Evolutionary conservation across 2,113 vertebrate species (phyloP), one percentile per base, ranked within the genome.

Genomic region (Spermophilus dauricus): DNA sequence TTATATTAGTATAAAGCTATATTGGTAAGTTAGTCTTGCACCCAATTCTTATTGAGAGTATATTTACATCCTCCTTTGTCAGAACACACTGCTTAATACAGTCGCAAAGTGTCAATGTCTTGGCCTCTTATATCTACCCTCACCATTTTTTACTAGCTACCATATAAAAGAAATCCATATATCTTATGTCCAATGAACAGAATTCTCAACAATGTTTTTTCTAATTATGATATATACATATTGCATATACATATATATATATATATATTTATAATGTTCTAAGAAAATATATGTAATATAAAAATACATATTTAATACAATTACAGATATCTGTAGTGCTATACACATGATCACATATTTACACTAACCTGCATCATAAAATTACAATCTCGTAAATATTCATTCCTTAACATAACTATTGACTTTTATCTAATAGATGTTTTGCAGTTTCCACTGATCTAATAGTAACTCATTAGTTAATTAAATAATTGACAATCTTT

Each of bases 401-500:
- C 13, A 53, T 58, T 16, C 8, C 70, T 56, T 90, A 5, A 93
- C 5, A 82, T 22, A 82, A 76, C 61, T 76, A 1, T 28, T 80
- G 37, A 82, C 82, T 76, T 39, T 42, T 63, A 37, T 42, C 51
- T 63, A 77, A 37, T 93, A 34, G 11, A 14, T 17, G 82, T 76
- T 5, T 48, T 77, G 53, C 32, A 17, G 13, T 86, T 70, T 95
- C 7, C n/a, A 48, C 42, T 84, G 2, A 76, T 58, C 12, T n/a
- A 20, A 70, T 65, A 81, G 53, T 85, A 82, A 90, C 24, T 86
- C n/a, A 32, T 28, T 82, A 76, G 51, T 51, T 63, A 77, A 82
- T 61, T 34, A 48, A 51, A 69, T 67, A 48, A 45, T 53, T 72
- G 28, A 5, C 48, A 4, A 88, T 16, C 9, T 69, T 42, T 6